These are phyloP conservation scores for Streblospio benedicti DNA, from an alignment of 1,140 invertebrate species.

Conservation along the genomic window DNA sequence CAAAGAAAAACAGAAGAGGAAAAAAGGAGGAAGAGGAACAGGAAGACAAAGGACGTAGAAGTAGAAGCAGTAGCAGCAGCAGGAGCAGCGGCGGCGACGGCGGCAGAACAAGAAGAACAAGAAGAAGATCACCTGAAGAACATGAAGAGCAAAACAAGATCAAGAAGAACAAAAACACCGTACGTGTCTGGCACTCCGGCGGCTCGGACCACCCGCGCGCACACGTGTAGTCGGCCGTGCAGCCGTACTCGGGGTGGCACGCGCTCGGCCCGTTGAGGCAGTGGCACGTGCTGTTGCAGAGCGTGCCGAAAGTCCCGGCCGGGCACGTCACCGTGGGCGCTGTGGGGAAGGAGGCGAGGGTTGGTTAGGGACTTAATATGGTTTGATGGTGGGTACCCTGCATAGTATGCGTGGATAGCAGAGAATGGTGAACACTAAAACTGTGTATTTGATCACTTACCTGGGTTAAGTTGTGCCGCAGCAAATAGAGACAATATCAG, in stretches of 20 bases:
- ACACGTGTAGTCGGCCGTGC: constrained; percentile 22
- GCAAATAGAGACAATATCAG: too few species aligned
- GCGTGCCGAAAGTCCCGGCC: constrained; percentile 21
- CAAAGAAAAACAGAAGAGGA: too few species aligned
- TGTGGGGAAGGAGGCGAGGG: too few species aligned
- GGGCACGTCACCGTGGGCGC: constrained; percentile 14
- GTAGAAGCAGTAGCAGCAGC: too few species aligned
- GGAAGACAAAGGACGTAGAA: background rate
- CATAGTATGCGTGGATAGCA: too few species aligned
- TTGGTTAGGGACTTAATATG: too few species aligned
- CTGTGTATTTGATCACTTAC: too few species aligned
- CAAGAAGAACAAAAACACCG: background rate
- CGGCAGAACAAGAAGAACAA: background rate
- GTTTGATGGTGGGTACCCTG: too few species aligned
- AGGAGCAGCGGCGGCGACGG: too few species aligned
- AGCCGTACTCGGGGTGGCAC: constrained; percentile 23
- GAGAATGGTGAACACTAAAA: too few species aligned
- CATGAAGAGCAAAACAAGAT: constrained; percentile 9
- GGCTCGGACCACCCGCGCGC: constrained; percentile 20
- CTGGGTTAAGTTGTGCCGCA: too few species aligned
- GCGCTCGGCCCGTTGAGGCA: constrained; percentile 20
- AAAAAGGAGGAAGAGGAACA: too few species aligned
- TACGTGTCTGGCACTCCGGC: constrained; percentile 22
- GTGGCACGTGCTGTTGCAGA: constrained; percentile 28
- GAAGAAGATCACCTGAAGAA: constrained; percentile 8